Evolutionary conservation across 2,797 vertebrate species (phyloP).

Genomic region (Tokudaia tokunoshimensis): DNA sequence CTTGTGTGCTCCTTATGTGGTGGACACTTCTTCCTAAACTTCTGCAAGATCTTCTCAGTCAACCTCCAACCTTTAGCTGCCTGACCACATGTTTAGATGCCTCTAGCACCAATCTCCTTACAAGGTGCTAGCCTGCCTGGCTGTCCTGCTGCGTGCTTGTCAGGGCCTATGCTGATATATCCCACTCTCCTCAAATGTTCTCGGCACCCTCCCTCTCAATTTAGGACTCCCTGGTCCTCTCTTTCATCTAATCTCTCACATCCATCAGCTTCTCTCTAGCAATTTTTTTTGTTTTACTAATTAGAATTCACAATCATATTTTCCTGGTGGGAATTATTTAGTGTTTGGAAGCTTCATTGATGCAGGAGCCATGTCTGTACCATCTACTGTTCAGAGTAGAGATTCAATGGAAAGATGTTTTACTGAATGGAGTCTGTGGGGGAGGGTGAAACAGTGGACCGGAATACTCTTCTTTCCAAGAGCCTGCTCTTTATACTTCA

Average conservation of each 20-base stretch:
- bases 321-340: conserved; percentile 22
- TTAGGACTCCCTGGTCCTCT: neutral
- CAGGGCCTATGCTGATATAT: neutral
- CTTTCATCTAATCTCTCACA: neutral
- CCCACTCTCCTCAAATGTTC: neutral
- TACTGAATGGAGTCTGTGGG: neutral
- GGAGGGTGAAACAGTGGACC: neutral
- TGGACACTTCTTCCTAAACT: conserved; percentile 12
- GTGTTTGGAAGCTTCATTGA: conserved; percentile 36
- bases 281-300: conserved; percentile 1
- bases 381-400: neutral
- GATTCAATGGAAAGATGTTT: neutral
- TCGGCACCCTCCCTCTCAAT: neutral
- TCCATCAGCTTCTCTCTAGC: neutral
- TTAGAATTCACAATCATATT: conserved; percentile 6
- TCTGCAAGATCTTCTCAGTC: neutral
- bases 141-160: neutral
- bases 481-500: conserved; percentile 1
- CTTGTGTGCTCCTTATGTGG: conserved; percentile 10
- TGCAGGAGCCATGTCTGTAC: neutral
- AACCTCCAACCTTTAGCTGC: neutral
- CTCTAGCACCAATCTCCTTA: neutral
- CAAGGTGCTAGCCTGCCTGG: neutral
- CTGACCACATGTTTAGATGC: neutral
- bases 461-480: conserved; percentile 14